Evolutionary conservation across 2,888 invertebrate genomes (phyloP).

Genomic region (Yponomeuta evonymella): DNA sequence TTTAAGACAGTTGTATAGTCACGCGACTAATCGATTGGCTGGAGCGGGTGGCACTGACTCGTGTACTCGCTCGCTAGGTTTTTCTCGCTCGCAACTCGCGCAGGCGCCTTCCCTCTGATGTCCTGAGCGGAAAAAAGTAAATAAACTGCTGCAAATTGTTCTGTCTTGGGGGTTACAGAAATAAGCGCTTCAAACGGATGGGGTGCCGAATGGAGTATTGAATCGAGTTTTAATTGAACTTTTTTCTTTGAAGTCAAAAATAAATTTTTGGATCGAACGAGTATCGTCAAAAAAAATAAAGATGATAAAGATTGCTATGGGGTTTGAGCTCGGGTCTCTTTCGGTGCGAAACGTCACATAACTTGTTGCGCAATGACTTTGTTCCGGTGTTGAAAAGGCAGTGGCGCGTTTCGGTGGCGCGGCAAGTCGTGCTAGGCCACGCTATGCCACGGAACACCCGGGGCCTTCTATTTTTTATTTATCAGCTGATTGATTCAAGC

Average conservation of each 20-base stretch:
- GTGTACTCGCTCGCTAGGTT: conserved; percentile 45
- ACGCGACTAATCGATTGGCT: conserved; percentile 77
- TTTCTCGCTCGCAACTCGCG: conserved; percentile 54
- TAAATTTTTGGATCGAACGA: background rate
- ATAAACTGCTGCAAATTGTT: conserved; percentile 42
- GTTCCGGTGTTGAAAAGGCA: conserved; percentile 66
- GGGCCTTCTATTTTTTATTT: conserved; percentile 46
- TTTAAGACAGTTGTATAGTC: conserved; percentile 76
- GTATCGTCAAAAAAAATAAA: background rate
- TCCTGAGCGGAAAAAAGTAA: conserved; percentile 69
- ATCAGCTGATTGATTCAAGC: conserved; percentile 49
- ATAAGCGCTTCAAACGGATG: conserved; percentile 8
- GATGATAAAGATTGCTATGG: background rate
- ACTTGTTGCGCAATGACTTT: conserved; percentile 70
- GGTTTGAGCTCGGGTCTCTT: conserved; percentile 25
- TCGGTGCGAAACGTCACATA: conserved; percentile 43
- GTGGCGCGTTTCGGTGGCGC: conserved; percentile 10
- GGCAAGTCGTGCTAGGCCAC: conserved; percentile 52
- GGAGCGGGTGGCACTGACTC: conserved; percentile 65
- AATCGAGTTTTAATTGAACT: background rate
- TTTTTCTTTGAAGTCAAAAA: background rate
- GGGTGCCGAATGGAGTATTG: background rate
- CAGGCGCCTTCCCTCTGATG: conserved; percentile 45
- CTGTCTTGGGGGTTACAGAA: background rate
- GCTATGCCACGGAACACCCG: background rate